Conservation (phyloP, 2,797 vertebrate genomes). For the Gymnodraco acuticeps region DNA sequence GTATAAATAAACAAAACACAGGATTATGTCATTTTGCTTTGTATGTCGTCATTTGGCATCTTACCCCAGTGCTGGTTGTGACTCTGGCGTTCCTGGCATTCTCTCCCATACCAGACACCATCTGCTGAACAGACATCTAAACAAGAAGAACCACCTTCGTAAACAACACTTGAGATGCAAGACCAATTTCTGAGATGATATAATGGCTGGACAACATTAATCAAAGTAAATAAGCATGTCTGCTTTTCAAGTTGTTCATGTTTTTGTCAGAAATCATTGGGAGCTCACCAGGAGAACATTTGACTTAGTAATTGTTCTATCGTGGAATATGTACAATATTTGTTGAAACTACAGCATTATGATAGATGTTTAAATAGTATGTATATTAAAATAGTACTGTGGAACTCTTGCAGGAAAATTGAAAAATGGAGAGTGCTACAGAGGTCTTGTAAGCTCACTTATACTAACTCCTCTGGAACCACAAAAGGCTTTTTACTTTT, state of each 20-base stretch:
- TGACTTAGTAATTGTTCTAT: not conserved
- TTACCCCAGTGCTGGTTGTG: slow-evolving; percentile 87
- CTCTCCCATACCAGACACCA: slow-evolving; percentile 84
- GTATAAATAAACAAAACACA: slow-evolving; percentile 18
- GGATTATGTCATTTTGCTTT: not conserved
- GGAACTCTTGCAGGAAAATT: too few species aligned
- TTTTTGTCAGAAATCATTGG: not conserved
- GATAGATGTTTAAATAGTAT: not conserved
- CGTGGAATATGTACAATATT: not conserved
- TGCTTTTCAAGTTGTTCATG: not conserved
- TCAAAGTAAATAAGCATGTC: not conserved
- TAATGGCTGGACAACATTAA: not conserved
- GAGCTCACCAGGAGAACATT: not conserved
- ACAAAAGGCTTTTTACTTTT: too few species aligned
- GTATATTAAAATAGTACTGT: too few species aligned
- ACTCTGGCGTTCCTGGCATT: slow-evolving; percentile 83
- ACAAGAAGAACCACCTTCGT: slow-evolving; percentile 1
- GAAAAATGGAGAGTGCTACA: too few species aligned
- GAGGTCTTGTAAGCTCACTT: not conserved
- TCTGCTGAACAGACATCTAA: slow-evolving; percentile 89
- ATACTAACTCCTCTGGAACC: not conserved
- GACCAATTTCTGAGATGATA: not conserved
- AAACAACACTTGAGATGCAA: not conserved
- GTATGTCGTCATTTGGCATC: slow-evolving; percentile 4
- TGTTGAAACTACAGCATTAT: not conserved